Base-by-base conservation (phyloP, 2,113 vertebrate genomes). In the Cavia aperea region DNA sequence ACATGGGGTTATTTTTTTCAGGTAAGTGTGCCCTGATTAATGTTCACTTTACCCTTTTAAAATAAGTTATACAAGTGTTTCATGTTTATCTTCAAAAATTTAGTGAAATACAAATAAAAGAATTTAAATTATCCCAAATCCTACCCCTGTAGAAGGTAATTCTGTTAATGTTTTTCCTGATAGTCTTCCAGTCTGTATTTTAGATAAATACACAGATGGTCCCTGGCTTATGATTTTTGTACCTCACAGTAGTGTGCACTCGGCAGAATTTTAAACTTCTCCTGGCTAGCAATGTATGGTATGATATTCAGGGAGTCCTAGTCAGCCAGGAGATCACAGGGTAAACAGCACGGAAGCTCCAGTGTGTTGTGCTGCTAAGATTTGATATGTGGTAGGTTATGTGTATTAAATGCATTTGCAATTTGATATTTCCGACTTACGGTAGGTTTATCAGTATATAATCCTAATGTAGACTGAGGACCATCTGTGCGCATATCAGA, bases 101-200 rank as follows among this genome's bases (percentile, higher is more conserved):
- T 54, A 84, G 62, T 58, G 63, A 90, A 90, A 88, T 81, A 72
- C 33, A 72, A 86, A 81, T 51, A 86, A 77, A 70, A 62, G 84
- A 73, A 54, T 33, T 23, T 31, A 77, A 88, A 84, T 60, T n/a
- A 79, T 39, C 56, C 31, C 6, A 46, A 84, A 62, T 58, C 65
- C 15, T 49, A 33, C 14, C 14, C 23, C 26, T 65, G 5, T 23
- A 63, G 49, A 90, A 81, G 58, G 89, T 85, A 95, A 93, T 36
- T 72, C 29, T 31, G 11, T 62, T 72, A 92, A 73, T 23, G n/a
- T 77, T 79, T 93, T 95, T 77, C 54, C 81, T 65, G 62, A 24
- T 77, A 43, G 60, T 33, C 51, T 90, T 81, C 62, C 18, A 60
- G 54, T 62, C 39, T 88, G 1, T 87, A 14, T 51, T 87, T 51